phyloP scores from a whole-genome alignment of 2,113 vertebrate genomes.

The Centrocercus urophasianus region DNA sequence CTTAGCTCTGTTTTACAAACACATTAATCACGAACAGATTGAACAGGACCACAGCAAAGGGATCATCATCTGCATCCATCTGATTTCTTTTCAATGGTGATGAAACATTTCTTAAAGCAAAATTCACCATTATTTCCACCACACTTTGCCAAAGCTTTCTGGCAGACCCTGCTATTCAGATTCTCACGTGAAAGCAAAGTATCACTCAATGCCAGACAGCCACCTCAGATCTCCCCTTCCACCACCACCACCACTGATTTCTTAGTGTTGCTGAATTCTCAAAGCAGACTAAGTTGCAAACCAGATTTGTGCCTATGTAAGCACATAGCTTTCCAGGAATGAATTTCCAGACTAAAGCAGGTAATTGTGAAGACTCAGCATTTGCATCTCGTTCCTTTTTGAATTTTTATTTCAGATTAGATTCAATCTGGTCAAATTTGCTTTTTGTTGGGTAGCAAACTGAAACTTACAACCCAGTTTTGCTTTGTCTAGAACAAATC shows the following conservation, averaged over 20 bases:
- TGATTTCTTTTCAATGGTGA: not conserved
- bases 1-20: constrained; percentile 40
- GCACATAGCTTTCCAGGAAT: not conserved
- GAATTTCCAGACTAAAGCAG: not conserved
- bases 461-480: not conserved
- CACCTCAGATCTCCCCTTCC: not conserved
- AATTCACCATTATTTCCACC: not conserved
- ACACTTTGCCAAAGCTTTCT: not conserved
- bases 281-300: not conserved
- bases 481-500: not conserved
- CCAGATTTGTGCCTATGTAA: not conserved
- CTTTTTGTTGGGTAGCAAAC: not conserved
- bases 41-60: not conserved
- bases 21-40: constrained; percentile 22
- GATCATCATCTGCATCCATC: not conserved
- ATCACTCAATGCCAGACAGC: not conserved
- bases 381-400: not conserved
- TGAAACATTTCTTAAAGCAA: constrained; percentile 15
- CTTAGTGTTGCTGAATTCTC: not conserved
- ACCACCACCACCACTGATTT: not conserved
- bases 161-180: not conserved
- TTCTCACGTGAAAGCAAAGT: not conserved
- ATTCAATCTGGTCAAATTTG: not conserved
- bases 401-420: not conserved
- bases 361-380: not conserved